Percentiles rank a stretch among this genome's conserved stretches.
Evolutionary conservation across 2,113 vertebrate genomes (phyloP).

Genomic region (Chloropsis hardwickii): DNA sequence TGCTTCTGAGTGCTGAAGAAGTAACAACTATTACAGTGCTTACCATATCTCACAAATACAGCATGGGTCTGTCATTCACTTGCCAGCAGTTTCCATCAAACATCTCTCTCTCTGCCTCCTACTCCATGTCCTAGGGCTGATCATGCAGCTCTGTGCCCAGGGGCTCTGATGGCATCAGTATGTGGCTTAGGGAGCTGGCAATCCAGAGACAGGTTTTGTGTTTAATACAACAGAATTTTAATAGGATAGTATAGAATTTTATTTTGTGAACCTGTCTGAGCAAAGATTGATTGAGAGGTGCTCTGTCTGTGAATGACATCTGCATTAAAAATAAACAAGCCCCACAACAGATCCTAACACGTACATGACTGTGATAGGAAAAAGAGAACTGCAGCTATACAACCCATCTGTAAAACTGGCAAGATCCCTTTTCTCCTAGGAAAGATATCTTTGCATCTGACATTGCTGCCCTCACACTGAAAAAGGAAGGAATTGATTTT

Average conservation of each 20-base stretch:
- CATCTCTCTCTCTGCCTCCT: not conserved
- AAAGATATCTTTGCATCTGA: not conserved
- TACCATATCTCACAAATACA: not conserved
- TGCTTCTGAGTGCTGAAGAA: not conserved
- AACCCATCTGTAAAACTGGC: not conserved
- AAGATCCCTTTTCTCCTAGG: not conserved
- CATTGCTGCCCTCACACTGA: not conserved
- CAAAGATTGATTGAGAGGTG: not conserved
- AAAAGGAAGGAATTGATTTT: not conserved
- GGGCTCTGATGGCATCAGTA: not conserved
- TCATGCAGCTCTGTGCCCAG: not conserved
- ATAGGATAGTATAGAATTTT: not conserved
- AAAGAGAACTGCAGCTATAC: not conserved
- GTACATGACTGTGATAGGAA: not conserved
- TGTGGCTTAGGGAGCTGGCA: not conserved
- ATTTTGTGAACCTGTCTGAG: not conserved
- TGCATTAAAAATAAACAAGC: not conserved
- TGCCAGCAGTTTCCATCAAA: not conserved
- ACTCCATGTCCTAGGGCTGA: rapidly evolving
- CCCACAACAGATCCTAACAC: not conserved
- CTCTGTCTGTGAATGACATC: not conserved
- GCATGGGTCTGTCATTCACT: rapidly evolving
- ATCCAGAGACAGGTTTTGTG: not conserved
- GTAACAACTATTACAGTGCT: not conserved
- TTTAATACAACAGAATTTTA: not conserved